Conservation (phyloP, 1,140 invertebrate genomes). For the Halotydeus destructor region DNA sequence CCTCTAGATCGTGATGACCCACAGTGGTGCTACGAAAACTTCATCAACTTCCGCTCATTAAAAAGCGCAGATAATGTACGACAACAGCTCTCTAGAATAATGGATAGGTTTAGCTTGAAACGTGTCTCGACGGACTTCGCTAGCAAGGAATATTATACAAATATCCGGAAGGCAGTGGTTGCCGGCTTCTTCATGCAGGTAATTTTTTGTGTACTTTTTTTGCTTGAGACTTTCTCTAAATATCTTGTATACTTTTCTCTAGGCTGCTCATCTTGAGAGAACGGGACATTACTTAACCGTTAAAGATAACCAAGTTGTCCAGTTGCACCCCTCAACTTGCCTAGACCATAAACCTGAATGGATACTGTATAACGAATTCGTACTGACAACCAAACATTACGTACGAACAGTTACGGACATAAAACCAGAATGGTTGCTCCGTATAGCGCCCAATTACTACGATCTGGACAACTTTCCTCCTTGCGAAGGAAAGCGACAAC, state of each 20-base stretch:
- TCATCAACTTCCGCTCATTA: constrained; percentile 90
- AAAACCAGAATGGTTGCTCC: constrained; percentile 72
- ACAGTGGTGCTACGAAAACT: constrained; percentile 99
- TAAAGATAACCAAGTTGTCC: constrained; percentile 97
- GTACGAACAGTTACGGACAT: constrained; percentile 96
- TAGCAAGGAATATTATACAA: constrained; percentile 94
- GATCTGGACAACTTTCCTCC: constrained; percentile 92
- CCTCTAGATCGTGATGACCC: constrained; percentile 51
- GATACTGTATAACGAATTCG: constrained; percentile 99
- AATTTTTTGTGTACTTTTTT: constrained; percentile 14
- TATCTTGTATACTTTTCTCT: constrained; percentile 11
- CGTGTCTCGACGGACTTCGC: constrained; percentile 94
- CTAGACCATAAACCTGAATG: constrained; percentile 98
- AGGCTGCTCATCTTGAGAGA: constrained; percentile 83
- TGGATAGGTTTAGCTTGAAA: constrained; percentile 80
- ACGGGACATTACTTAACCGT: constrained; percentile 94
- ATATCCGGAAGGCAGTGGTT: constrained; percentile 91
- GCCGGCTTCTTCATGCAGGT: constrained; percentile 99
- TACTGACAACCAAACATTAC: constrained; percentile 97
- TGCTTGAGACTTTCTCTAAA: background rate
- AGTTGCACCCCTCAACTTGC: constrained; percentile 94
- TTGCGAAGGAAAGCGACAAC: constrained; percentile 81
- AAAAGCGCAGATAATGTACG: constrained; percentile 77
- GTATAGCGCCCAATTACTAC: constrained; percentile 92
- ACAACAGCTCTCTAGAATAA: constrained; percentile 57